Evolutionary conservation across 2,888 invertebrate genomes (phyloP).

Genomic region (Barypeithes pellucidus): DNA sequence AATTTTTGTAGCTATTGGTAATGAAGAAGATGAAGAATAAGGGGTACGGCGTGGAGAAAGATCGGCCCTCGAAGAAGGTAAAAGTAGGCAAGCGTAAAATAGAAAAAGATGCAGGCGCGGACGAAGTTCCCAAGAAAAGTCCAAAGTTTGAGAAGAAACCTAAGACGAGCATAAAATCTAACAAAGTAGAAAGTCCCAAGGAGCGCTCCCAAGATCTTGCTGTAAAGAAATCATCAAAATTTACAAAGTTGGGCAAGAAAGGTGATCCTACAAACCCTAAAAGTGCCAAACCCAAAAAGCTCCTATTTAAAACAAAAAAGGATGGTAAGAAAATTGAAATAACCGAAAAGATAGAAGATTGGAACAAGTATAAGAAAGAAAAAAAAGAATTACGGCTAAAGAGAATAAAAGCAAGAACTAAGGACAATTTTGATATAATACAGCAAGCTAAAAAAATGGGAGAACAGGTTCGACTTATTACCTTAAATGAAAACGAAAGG

Average conservation of each 20-base stretch:
- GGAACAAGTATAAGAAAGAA: constrained; percentile 84
- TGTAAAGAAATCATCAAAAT: constrained; percentile 41
- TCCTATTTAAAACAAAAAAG: constrained; percentile 46
- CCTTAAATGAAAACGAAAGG: constrained; percentile 73
- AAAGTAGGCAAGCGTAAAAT: constrained; percentile 30
- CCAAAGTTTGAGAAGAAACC: constrained; percentile 7
- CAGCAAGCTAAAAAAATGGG: constrained; percentile 75
- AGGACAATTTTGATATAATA: constrained; percentile 71
- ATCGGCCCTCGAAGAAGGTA: not conserved
- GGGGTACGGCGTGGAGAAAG: not conserved
- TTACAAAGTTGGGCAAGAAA: constrained; percentile 51
- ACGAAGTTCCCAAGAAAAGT: not conserved
- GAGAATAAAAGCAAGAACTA: constrained; percentile 75
- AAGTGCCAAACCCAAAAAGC: constrained; percentile 53
- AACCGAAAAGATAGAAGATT: constrained; percentile 73
- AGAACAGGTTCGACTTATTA: constrained; percentile 73
- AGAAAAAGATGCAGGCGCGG: not conserved
- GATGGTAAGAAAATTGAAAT: not conserved
- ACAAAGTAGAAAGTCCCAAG: constrained; percentile 12
- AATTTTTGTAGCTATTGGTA: not conserved
- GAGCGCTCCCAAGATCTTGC: not conserved
- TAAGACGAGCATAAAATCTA: not conserved
- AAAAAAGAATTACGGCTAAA: constrained; percentile 81
- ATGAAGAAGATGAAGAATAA: constrained; percentile 13
- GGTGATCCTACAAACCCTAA: constrained; percentile 51